phyloP scores from a whole-genome alignment of 2,888 invertebrate species.

The Stramonita haemastoma region DNA sequence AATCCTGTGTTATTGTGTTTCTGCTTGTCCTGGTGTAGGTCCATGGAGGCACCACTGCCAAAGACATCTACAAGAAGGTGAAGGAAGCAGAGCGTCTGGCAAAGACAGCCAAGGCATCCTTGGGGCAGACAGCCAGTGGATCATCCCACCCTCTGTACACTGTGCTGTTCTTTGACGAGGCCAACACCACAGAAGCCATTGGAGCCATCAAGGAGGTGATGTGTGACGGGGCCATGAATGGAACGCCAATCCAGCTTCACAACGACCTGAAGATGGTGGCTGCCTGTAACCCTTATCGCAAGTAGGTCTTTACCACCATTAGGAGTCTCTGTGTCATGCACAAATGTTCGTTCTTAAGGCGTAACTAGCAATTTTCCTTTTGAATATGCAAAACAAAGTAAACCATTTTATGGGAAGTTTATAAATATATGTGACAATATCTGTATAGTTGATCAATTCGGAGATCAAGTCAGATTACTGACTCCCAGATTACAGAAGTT shows the following conservation, averaged over 20 bases:
- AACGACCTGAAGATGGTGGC: conserved; percentile 71
- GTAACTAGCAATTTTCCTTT: too few species aligned
- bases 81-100: conserved; percentile 51
- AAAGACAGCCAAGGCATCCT: not conserved
- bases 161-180: conserved; percentile 75
- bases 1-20: not conserved
- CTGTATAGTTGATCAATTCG: too few species aligned
- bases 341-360: too few species aligned
- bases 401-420: too few species aligned
- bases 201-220: conserved; percentile 75
- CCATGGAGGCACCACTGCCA: conserved; percentile 72
- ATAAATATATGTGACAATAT: too few species aligned
- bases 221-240: conserved; percentile 71
- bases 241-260: conserved; percentile 58
- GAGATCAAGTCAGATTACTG: too few species aligned
- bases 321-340: too few species aligned
- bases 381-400: too few species aligned
- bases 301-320: conserved; percentile 52
- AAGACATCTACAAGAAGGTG: conserved; percentile 69
- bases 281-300: conserved; percentile 75
- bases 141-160: conserved; percentile 59
- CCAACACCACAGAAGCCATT: conserved; percentile 74
- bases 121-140: not conserved
- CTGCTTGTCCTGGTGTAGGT: conserved; percentile 51
- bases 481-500: too few species aligned